Evolutionary conservation across 2,113 vertebrate genomes (phyloP).

Genomic region (Falco punctatus): DNA sequence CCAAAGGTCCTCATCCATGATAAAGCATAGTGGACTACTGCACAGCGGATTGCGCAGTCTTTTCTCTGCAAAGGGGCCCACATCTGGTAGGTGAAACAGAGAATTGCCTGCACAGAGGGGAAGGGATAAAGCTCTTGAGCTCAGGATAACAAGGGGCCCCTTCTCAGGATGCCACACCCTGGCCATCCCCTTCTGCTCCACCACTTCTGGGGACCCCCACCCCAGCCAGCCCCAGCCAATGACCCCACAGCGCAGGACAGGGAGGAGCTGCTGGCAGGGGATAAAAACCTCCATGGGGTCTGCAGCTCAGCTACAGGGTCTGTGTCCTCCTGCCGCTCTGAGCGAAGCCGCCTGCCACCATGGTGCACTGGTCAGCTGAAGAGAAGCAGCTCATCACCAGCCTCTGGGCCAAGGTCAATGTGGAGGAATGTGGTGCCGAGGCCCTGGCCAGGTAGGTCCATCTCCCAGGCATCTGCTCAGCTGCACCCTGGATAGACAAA

Average conservation of each 20-base stretch:
- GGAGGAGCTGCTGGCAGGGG: neutral
- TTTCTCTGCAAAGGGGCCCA: neutral
- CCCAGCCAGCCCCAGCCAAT: neutral
- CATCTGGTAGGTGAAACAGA: accelerated
- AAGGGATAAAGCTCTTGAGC: neutral
- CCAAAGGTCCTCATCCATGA: too few relatives aligned
- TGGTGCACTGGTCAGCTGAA: neutral
- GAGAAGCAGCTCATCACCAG: constrained; percentile 21
- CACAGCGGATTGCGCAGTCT: neutral
- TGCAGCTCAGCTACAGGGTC: neutral
- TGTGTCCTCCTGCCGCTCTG: neutral
- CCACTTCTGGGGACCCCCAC: neutral
- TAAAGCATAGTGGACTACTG: accelerated
- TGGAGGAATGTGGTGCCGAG: constrained; percentile 36
- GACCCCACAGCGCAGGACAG: accelerated
- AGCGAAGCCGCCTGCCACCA: neutral
- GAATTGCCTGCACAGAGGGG: neutral
- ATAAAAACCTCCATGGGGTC: neutral
- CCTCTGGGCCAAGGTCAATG: neutral
- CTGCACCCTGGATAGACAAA: neutral
- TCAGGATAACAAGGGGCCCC: neutral
- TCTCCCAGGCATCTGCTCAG: accelerated
- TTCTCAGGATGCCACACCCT: neutral
- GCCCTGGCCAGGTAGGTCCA: constrained; percentile 65
- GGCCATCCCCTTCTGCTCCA: neutral